These are phyloP conservation scores for Neoitamus cyanurus DNA, from an alignment of 2,888 invertebrate species.

Conservation along the genomic window DNA sequence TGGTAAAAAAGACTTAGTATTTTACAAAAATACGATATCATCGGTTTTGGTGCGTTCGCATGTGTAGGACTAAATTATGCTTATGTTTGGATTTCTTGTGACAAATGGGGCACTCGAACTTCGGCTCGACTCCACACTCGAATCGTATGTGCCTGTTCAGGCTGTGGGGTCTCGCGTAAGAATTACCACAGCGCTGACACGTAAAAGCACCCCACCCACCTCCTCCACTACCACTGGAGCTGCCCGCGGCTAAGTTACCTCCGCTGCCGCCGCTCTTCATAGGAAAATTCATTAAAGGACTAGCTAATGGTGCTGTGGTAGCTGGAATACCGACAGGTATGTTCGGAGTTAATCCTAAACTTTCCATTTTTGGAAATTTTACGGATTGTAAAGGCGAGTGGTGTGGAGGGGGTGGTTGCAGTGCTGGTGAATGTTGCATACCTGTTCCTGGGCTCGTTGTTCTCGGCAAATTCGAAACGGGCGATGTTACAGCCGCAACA, in stretches of 20 bases:
- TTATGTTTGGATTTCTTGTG: slow-evolving; percentile 70
- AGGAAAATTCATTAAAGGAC: slow-evolving; percentile 50
- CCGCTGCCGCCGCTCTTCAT: slow-evolving; percentile 51
- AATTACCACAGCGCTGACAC: slow-evolving; percentile 71
- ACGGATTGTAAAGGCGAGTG: slow-evolving; percentile 49
- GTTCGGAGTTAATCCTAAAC: slow-evolving; percentile 27
- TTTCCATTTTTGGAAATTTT: slow-evolving; percentile 49
- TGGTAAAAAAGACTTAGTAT: slow-evolving; percentile 49
- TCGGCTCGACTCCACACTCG: slow-evolving; percentile 72
- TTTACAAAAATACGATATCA: slow-evolving; percentile 59
- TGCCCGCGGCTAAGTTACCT: slow-evolving; percentile 46
- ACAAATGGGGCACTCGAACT: slow-evolving; percentile 73
- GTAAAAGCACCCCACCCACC: slow-evolving; percentile 64
- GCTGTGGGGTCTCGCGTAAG: slow-evolving; percentile 70
- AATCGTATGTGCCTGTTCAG: slow-evolving; percentile 71
- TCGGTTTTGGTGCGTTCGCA: slow-evolving; percentile 68
- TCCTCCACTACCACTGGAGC: slow-evolving; percentile 13
- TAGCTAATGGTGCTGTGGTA: slow-evolving; percentile 48
- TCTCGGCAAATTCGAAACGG: slow-evolving; percentile 42
- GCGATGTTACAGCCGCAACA: slow-evolving; percentile 53
- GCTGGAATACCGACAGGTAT: slow-evolving; percentile 49
- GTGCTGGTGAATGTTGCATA: slow-evolving; percentile 44
- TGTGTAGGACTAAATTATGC: slow-evolving; percentile 67
- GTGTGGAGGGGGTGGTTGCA: slow-evolving; percentile 49
- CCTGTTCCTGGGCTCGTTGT: slow-evolving; percentile 39